Percentiles rank a stretch among this genome's conserved stretches.
Conservation (phyloP, 2,888 invertebrate species). For the Microplitis manilae region DNA sequence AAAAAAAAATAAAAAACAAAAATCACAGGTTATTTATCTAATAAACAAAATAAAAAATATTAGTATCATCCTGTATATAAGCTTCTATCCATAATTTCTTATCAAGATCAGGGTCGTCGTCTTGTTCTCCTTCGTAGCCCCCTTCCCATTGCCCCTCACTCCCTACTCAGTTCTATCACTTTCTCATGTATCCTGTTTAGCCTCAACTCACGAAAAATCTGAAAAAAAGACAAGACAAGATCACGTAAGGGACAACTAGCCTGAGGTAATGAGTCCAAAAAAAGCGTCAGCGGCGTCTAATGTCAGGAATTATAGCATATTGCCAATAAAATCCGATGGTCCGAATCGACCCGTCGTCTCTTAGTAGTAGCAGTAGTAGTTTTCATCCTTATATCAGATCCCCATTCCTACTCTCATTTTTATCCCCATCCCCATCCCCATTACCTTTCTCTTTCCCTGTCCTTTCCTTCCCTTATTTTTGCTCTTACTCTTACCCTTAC, state of each 20-base stretch:
- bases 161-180: background rate
- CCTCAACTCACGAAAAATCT: constrained; percentile 14
- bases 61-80: constrained; percentile 12
- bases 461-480: background rate
- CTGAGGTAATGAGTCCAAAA: constrained; percentile 68
- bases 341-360: constrained; percentile 45
- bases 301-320: constrained; percentile 72
- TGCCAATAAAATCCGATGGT: constrained; percentile 70
- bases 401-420: background rate
- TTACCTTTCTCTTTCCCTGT: background rate
- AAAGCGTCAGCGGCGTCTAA: constrained; percentile 71
- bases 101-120: constrained; percentile 56
- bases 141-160: too few relatives aligned
- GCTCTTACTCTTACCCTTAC: background rate
- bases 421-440: background rate
- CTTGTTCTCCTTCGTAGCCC: background rate
- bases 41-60: background rate
- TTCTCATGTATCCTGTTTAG: constrained; percentile 51
- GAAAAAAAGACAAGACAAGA: constrained; percentile 48
- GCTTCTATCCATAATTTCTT: constrained; percentile 49
- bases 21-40: background rate
- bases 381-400: constrained; percentile 18
- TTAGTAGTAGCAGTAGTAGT: constrained; percentile 34
- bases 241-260: constrained; percentile 63
- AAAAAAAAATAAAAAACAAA: background rate